Base-by-base conservation (phyloP, 2,888 invertebrate species). In the Phalera bucephala region DNA sequence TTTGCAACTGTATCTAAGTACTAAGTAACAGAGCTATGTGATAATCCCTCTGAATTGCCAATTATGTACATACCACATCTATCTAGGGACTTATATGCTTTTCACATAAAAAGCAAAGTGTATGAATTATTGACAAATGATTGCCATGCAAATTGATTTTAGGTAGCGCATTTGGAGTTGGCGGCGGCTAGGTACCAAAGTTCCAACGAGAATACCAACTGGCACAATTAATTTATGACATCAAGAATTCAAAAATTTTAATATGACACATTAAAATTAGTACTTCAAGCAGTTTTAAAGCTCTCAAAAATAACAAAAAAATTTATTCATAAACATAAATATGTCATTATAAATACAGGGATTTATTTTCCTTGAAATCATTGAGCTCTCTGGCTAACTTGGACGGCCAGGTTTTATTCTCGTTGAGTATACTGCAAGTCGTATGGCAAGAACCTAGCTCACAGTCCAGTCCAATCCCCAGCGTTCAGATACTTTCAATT, bases 401-500 rank as follows among this genome's bases (percentile, higher is more conserved):
- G 64, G 68, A 68, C 55, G 58, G 68, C 69, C 72, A 76, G 76
- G 67, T 69, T 64, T 65, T 67, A 70, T 74, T 78, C 77, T 76
- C 74, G 64, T 78, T 74, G 75, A 59, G 57, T 46, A 49, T 52
- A 33, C 50, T 45, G 52, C 52, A 53, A 54, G 36, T 33, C 43
- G 32, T 34, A 29, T 48, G 44, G 42, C 54, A 57, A 41, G 45
- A 50, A 66, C 73, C 78, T 88, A 89, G 79, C 87, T 89, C 51
- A 85, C 85, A 25, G 88, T 87, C 89, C 88, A 88, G 61, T 93
- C 92, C 14, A 92, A 84, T 42, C 95, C 95, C 84, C 96, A 91
- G 74, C 93, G 93, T 53, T 94, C 92, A 0, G 95, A 94, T 25
- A 97, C 95, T 74, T 94, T 95, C 32, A 95, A 86, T 84, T 99